These are phyloP conservation scores for Rhinoderma darwinii DNA, from an alignment of 2,113 vertebrate species.

Conservation along the genomic window DNA sequence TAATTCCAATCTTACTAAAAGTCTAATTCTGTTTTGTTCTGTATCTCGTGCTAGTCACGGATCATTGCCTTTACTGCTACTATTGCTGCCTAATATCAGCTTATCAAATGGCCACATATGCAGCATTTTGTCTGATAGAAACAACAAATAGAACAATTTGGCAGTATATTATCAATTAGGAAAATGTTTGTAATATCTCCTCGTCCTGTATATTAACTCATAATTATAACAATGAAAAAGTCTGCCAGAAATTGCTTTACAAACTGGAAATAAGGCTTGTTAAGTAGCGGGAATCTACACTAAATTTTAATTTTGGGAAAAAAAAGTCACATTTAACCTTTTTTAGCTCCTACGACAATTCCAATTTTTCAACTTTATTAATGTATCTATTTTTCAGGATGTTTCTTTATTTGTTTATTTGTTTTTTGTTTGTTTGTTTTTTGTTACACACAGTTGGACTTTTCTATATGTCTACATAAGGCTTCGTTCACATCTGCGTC, in stretches of 20 bases:
- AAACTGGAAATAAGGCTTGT: background rate
- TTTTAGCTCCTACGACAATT: too few species aligned
- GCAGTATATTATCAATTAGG: conserved; percentile 8
- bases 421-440: too few species aligned
- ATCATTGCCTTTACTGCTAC: conserved; percentile 12
- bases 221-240: conserved; percentile 26
- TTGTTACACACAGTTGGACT: too few species aligned
- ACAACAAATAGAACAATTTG: background rate
- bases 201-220: conserved; percentile 12
- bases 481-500: too few species aligned
- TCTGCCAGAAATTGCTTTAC: conserved; percentile 6
- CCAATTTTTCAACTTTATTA: too few species aligned
- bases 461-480: too few species aligned
- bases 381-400: too few species aligned
- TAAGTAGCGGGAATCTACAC: background rate
- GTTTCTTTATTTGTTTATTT: too few species aligned
- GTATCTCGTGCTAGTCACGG: background rate
- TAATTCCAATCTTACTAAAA: conserved; percentile 5
- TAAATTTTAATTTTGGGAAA: too few species aligned
- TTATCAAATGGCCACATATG: conserved; percentile 21
- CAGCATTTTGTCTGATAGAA: background rate
- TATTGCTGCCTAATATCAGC: background rate
- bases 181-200: background rate
- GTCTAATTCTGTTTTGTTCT: background rate
- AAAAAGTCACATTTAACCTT: too few species aligned